Percentiles rank a stretch among this genome's conserved stretches.
phyloP scores from a whole-genome alignment of 2,888 invertebrate genomes.

The Eucera pruinosa region DNA sequence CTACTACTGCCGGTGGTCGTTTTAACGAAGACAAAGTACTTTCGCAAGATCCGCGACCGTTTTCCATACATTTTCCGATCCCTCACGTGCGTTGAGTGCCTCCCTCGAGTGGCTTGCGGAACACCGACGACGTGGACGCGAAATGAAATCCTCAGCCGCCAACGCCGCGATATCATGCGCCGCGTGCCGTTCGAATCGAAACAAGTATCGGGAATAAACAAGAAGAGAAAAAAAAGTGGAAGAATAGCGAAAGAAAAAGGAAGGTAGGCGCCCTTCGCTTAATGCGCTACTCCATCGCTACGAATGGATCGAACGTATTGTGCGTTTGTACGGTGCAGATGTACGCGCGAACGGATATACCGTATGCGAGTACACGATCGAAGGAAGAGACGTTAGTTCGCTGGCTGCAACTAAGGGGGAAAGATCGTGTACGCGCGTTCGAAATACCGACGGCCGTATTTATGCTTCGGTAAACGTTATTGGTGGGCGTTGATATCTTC shows the following conservation, averaged over 20 bases:
- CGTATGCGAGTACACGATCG: conserved; percentile 49
- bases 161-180: conserved; percentile 1
- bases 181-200: conserved; percentile 32
- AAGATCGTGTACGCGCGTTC: conserved; percentile 61
- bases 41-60: conserved; percentile 31
- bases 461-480: conserved; percentile 78
- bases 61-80: conserved; percentile 34
- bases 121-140: conserved; percentile 24
- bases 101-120: conserved; percentile 44
- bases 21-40: conserved; percentile 44
- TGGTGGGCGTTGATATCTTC: conserved; percentile 74
- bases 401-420: conserved; percentile 9
- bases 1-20: not conserved
- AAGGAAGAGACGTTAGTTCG: conserved; percentile 35
- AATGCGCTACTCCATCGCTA: conserved; percentile 27
- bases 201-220: conserved; percentile 27
- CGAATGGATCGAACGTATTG: conserved; percentile 50
- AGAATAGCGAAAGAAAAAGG: not conserved
- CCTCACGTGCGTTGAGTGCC: conserved; percentile 17
- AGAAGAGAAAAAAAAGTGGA: not conserved
- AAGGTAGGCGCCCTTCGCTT: conserved; percentile 10
- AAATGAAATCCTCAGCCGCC: conserved; percentile 43
- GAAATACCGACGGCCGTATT: conserved; percentile 73
- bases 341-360: conserved; percentile 11
- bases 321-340: conserved; percentile 22